Base-by-base conservation (phyloP, 2,797 vertebrate genomes). In the Onychomys leucogaster region DNA sequence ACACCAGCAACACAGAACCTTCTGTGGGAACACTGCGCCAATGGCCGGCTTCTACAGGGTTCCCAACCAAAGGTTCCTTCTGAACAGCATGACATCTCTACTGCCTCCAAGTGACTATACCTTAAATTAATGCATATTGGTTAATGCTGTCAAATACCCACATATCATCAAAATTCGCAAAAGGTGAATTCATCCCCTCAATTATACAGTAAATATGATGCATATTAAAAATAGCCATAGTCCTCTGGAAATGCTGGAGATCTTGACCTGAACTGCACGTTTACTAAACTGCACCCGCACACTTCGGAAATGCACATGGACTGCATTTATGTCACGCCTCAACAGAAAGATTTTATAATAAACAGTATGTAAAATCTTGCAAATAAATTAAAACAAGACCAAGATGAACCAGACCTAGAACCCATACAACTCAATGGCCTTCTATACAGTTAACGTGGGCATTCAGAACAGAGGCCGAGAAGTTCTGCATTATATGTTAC, bases 11-110 rank as follows among this genome's bases (percentile, higher is more conserved):
- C 25, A 49, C 87, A 17, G 21, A 88, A 43, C 5, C 78, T 17
- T 32, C 46, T 92, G 4, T 69, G 23, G 16, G 21, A 6, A 93
- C 55, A 57, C 29, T 77, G 77, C 13, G 6, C 49, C 7, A 90
- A 90, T 32, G 65, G 92, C 5, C 67, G 1, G 41, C 73, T 90
- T 11, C 43, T 61, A 59, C 13, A 32, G 27, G 13, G 1, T 67
- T 55, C 19, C 46, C 81, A 84, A 95, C 80, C 11, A 78, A 94
- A 97, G 43, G 92, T 37, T 41, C 27, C 37, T 94, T 94, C 52
- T 80, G n/a, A 29, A 5, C 25, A 91, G 82, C 32, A 25, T 67
- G 34, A 61, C 67, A 0, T 11, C 90, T 87, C 63, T 89, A 67
- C 32, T 69, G 5, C 73, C 27, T 80, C 76, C 86, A 91, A 91